Evolutionary conservation across 2,888 invertebrate genomes (phyloP), one percentile per base, ranked within the genome.

Genomic region (Caenorhabditis doughertyi): DNA sequence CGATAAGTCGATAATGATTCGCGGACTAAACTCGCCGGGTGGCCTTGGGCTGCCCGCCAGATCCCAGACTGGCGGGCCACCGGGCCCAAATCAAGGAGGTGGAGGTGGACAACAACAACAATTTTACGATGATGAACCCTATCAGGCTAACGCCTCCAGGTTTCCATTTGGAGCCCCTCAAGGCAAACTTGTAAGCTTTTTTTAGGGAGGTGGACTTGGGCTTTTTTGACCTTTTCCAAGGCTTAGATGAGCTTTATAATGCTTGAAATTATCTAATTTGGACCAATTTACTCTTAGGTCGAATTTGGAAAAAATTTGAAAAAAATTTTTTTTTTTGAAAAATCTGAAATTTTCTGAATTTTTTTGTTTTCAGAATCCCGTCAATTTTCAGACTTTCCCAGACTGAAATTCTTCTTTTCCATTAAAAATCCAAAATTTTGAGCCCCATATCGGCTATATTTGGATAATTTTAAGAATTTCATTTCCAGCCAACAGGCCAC

Each of bases 61-160:
- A n/a, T n/a, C n/a, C n/a, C n/a, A n/a, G n/a, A n/a, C n/a, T n/a
- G n/a, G n/a, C n/a, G n/a, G n/a, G n/a, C n/a, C n/a, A n/a, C n/a
- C n/a, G n/a, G n/a, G n/a, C n/a, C n/a, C n/a, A n/a, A n/a, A n/a
- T n/a, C 58, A 64, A 44, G 16, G 21, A 7, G 42, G 49, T 13
- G 55, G 23, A 16, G 42, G 55, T 4, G 23, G 29, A 16, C 53
- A 18, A 56, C 73, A 77, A 47, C 83, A 74, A 55, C 83, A 79
- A 55, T 86, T 74, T 51, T 86, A 84, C 58, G 86, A 86, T 65
- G 86, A 86, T 58, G 86, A 86, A 53, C 84, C 86, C 16, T 86
- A 86, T 65, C 81, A 81, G 73, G 74, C 86, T 21, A 86, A 86
- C 35, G 86, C 77, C 18, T 55, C 82, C 13, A 58, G 76, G 47